Evolutionary conservation across 30 jellyfish, hydroid and myxozoan species (phyloP), one percentile per base, ranked within the genome.

Genomic region (Chironex yamaguchii): DNA sequence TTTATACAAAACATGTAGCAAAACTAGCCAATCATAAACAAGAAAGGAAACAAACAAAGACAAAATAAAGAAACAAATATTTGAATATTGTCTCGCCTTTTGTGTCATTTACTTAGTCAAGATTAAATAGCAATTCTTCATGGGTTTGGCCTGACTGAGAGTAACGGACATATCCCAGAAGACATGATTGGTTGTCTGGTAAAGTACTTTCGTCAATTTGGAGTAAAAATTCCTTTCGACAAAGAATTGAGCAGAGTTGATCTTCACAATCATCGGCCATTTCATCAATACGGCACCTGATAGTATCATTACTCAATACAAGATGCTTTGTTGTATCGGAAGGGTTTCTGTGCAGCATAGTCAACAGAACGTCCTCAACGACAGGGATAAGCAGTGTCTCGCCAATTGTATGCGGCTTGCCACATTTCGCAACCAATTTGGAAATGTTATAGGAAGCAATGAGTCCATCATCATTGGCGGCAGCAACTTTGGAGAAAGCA

Each of bases 351-450:
- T 42, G 58, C 58, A 42, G 17, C 13, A 42, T 17, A 6, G 58
- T 42, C 17, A 17, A 6, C 9, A 62, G 9, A 4, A 62, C 74
- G 24, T 62, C 74, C 22, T 62, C 20, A 62, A 62, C 74, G 24
- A 22, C 74, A 21, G 74, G 74, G 9, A 62, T 9, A 21, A 62
- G 9, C 52, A 62, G 52, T 62, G 9, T 22, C 13, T 62, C 52
- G 9, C 74, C 74, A 27, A 62, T 62, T 4, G 74, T 21, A 22
- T 62, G 74, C 13, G 74, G 22, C 52, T 62, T 62, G 52, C 52
- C 9, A 23, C 13, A 11, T 62, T 62, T 62, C 52, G 74, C 74
- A 4, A 62, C 20, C 52, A 21, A 22, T 13, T 4, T 4, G 13
- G 74, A 62, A 62, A 62, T 62, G 52, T 62, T 21, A 20, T 23